A percentile compares a stretch with the other conserved stretches of the same genome.
Evolutionary conservation across 64 coral and sea anemone genomes (phyloP).

Genomic region (Exaiptasia diaphana): DNA sequence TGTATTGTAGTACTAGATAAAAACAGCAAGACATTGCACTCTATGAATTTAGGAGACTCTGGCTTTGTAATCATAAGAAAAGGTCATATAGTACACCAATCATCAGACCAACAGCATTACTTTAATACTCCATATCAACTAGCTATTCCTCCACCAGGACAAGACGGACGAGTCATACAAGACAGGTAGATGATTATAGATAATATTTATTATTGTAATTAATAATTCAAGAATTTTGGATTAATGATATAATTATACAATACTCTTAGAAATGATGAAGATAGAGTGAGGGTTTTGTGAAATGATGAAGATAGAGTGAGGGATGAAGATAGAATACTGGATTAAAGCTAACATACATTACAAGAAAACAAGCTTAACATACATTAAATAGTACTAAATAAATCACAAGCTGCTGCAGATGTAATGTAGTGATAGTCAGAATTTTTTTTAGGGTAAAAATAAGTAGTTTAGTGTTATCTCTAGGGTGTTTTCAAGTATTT

Average conservation of each 20-base stretch:
- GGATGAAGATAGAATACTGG: too few species aligned
- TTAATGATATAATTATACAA: slow-evolving; percentile 74
- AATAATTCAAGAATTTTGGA: slow-evolving; percentile 69
- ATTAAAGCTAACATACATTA: too few species aligned
- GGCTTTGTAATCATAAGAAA: slow-evolving; percentile 87
- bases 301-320: too few species aligned
- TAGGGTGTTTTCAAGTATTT: too few species aligned
- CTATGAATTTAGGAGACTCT: slow-evolving; percentile 92
- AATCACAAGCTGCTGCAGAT: too few species aligned
- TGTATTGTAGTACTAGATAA: slow-evolving; percentile 94
- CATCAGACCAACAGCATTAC: slow-evolving; percentile 94
- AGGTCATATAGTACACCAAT: slow-evolving; percentile 84
- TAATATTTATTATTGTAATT: slow-evolving; percentile 70
- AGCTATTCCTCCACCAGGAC: slow-evolving; percentile 90
- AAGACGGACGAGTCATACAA: slow-evolving; percentile 88
- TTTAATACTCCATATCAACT: slow-evolving; percentile 97
- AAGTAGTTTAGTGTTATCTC: too few species aligned
- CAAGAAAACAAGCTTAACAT: too few species aligned
- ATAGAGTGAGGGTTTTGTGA: too few species aligned
- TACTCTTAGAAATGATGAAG: slow-evolving; percentile 55
- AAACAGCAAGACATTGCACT: slow-evolving; percentile 86
- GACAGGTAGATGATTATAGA: slow-evolving; percentile 56
- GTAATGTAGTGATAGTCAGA: too few species aligned
- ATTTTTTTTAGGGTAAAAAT: too few species aligned
- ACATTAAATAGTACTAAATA: too few species aligned